These are phyloP conservation scores for Gadus chalcogrammus DNA, from an alignment of 2,113 vertebrate genomes.

Conservation along the genomic window DNA sequence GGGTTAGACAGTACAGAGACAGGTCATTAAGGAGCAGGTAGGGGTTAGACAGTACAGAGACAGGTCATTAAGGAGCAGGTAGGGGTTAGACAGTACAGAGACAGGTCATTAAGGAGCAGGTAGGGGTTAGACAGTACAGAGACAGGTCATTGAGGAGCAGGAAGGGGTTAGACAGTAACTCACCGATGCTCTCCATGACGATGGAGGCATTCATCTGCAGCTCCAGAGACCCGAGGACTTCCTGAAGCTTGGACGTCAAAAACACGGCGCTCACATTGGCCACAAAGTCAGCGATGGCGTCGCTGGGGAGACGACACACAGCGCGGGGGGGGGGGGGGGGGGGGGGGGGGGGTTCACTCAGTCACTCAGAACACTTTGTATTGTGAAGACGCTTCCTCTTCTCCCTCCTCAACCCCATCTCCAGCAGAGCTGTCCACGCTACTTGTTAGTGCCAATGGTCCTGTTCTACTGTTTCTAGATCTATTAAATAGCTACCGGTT, in stretches of 20 bases:
- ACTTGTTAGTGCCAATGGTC: neutral
- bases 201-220: accelerated
- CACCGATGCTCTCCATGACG: constrained; percentile 40
- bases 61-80: too few relatives aligned
- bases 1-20: too few relatives aligned
- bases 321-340: neutral
- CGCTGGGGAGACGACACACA: neutral
- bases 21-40: too few relatives aligned
- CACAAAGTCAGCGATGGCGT: constrained; percentile 26
- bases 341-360: neutral
- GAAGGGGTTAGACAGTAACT: constrained; percentile 17
- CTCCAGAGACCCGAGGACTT: neutral
- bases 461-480: neutral
- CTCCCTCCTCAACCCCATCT: too few relatives aligned
- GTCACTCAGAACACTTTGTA: neutral
- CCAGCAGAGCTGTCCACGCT: too few relatives aligned
- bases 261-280: constrained; percentile 29
- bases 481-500: neutral
- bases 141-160: too few relatives aligned
- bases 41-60: too few relatives aligned
- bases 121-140: too few relatives aligned
- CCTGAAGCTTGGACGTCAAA: constrained; percentile 13
- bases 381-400: too few relatives aligned
- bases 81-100: too few relatives aligned
- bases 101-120: too few relatives aligned